phyloP scores from a whole-genome alignment of 2,113 vertebrate species.

The Syngnathus floridae region DNA sequence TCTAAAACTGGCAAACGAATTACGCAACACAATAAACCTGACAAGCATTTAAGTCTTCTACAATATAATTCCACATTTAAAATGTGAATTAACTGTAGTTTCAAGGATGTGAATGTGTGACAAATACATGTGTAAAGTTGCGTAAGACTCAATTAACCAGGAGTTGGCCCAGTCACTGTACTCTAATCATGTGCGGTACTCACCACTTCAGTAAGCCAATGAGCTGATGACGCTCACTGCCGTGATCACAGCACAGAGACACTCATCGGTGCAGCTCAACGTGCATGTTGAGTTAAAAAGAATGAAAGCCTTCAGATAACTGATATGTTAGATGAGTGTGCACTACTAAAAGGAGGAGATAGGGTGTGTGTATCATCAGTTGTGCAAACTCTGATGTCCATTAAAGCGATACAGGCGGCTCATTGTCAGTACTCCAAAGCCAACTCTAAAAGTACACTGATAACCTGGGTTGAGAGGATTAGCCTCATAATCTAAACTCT shows the following conservation, averaged over 20 bases:
- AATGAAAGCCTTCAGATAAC: constrained; percentile 15
- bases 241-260: constrained; percentile 19
- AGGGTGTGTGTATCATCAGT: background rate
- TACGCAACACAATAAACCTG: background rate
- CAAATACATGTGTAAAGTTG: background rate
- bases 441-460: constrained; percentile 38
- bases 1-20: background rate
- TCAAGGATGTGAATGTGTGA: background rate
- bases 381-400: constrained; percentile 19
- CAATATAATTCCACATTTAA: background rate
- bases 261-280: constrained; percentile 24
- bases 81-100: background rate
- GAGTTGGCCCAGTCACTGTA: constrained; percentile 8
- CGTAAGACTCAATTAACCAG: constrained; percentile 27
- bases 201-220: constrained; percentile 46
- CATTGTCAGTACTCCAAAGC: constrained; percentile 17
- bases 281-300: constrained; percentile 8
- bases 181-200: constrained; percentile 29
- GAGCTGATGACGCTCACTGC: constrained; percentile 39
- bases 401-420: constrained; percentile 29
- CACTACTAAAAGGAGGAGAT: background rate
- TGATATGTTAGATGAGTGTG: background rate
- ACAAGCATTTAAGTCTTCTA: background rate
- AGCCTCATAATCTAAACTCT: constrained; percentile 44
- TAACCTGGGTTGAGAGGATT: constrained; percentile 49